Evolutionary conservation across 2,888 invertebrate species (phyloP).

Genomic region (Lymantria dispar): DNA sequence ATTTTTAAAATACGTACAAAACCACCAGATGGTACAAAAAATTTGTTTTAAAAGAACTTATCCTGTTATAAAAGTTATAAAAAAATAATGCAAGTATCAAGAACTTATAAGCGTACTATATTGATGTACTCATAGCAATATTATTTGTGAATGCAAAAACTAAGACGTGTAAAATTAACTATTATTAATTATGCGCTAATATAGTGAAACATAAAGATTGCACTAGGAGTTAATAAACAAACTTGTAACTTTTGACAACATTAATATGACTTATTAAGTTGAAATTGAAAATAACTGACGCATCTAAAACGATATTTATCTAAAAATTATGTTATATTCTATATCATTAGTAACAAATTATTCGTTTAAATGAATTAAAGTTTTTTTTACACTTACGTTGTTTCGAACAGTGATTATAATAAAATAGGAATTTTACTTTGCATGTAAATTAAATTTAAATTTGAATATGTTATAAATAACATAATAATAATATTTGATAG

Average conservation of each 20-base stretch:
- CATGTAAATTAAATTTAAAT: too few species aligned
- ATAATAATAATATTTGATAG: too few species aligned
- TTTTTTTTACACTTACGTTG: neutral
- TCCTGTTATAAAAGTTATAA: slow-evolving; percentile 16
- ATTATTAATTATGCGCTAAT: slow-evolving; percentile 49
- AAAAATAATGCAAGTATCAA: slow-evolving; percentile 60
- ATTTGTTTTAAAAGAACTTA: too few species aligned
- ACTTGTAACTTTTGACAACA: neutral
- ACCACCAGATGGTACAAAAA: too few species aligned
- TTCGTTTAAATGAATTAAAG: slow-evolving; percentile 11
- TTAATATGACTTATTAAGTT: neutral
- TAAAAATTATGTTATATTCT: neutral
- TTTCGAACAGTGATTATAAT: too few species aligned
- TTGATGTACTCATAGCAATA: slow-evolving; percentile 53
- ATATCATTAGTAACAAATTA: neutral
- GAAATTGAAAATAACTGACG: neutral
- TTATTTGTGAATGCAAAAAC: slow-evolving; percentile 71
- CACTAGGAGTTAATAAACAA: slow-evolving; percentile 18
- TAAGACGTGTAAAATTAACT: slow-evolving; percentile 36
- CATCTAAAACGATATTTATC: neutral
- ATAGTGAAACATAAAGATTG: slow-evolving; percentile 7
- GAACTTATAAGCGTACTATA: slow-evolving; percentile 46
- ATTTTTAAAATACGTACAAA: too few species aligned
- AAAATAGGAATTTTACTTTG: too few species aligned
- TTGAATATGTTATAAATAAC: too few species aligned